phyloP scores from a whole-genome alignment of 2,113 vertebrate species.

The Anguilla rostrata region DNA sequence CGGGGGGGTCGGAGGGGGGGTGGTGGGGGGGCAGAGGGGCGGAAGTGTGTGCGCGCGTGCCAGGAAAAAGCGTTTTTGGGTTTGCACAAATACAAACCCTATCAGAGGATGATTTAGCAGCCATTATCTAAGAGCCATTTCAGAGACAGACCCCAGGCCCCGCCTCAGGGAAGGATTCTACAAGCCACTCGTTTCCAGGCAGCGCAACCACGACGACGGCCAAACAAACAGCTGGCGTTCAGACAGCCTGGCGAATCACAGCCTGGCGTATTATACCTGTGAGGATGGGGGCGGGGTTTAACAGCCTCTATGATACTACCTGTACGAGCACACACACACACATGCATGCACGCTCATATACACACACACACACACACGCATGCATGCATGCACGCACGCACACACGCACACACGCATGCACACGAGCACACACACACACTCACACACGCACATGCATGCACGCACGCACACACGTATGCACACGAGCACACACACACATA shows the following conservation, averaged over 20 bases:
- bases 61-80: background rate
- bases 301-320: background rate
- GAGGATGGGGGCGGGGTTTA: background rate
- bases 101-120: background rate
- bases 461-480: background rate
- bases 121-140: background rate
- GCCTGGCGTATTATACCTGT: background rate
- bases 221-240: background rate
- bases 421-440: no score
- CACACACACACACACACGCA: no score
- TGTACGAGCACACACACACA: no score
- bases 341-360: no score
- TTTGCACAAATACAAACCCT: background rate
- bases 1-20: conserved; percentile 21
- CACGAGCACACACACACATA: no score
- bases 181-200: background rate
- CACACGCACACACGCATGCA: no score
- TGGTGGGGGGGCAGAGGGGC: background rate
- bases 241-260: no score
- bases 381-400: no score
- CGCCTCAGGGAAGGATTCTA: background rate
- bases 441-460: no score
- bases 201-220: background rate
- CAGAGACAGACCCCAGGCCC: background rate
- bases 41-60: background rate